These are phyloP conservation scores for Cyanoderma ruficeps DNA, from an alignment of 2,113 vertebrate species.

Conservation along the genomic window DNA sequence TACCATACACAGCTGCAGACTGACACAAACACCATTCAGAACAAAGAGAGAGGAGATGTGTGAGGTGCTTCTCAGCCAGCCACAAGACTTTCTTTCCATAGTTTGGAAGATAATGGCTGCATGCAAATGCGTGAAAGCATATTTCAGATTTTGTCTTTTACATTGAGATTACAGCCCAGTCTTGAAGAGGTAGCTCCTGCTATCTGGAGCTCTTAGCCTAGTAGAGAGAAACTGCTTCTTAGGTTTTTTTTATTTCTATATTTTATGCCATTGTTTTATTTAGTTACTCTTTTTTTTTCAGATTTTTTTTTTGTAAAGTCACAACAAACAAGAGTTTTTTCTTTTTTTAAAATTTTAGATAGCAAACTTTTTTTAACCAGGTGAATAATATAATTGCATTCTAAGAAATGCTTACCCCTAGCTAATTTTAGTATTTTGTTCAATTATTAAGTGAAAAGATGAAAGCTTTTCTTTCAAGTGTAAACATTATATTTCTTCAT, in stretches of 20 bases:
- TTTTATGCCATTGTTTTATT: conserved; percentile 61
- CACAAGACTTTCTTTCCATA: conserved; percentile 70
- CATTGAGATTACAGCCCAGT: conserved; percentile 64
- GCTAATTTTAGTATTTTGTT: conserved; percentile 69
- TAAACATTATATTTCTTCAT: conserved; percentile 62
- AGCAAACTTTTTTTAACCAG: conserved; percentile 69
- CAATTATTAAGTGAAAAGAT: conserved; percentile 71
- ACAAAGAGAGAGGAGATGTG: conserved; percentile 77
- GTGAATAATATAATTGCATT: conserved; percentile 72
- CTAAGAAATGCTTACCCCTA: conserved; percentile 66
- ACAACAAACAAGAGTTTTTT: conserved; percentile 35
- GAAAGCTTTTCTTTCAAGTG: conserved; percentile 70
- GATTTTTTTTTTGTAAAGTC: conserved; percentile 61
- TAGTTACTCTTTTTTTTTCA: neutral
- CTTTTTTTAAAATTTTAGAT: neutral
- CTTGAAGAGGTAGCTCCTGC: conserved; percentile 56
- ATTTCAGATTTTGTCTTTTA: conserved; percentile 57
- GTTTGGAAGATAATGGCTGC: conserved; percentile 69
- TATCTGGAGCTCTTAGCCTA: conserved; percentile 58
- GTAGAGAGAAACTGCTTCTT: conserved; percentile 71
- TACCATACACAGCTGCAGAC: conserved; percentile 95
- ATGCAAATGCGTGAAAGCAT: conserved; percentile 71
- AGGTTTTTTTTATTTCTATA: conserved; percentile 11
- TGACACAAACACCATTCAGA: conserved; percentile 91
- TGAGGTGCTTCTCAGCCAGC: conserved; percentile 77